Conservation (phyloP, 2,113 vertebrate species). For the Aegotheles bennettii region DNA sequence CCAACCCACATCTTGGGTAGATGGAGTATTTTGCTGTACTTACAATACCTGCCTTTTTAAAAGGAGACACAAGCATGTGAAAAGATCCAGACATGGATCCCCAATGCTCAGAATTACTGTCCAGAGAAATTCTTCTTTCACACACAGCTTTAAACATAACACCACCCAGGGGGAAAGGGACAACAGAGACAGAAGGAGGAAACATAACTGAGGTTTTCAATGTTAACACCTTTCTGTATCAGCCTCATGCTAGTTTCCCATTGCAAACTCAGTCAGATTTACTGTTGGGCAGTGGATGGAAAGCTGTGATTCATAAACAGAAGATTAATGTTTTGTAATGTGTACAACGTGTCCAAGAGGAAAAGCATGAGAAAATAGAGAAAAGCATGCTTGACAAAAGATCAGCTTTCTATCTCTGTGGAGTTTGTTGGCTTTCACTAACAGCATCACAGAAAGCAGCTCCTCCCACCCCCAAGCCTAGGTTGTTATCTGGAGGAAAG, state of each 20-base stretch:
- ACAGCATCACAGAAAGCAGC: neutral
- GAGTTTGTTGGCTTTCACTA: neutral
- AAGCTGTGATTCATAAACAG: neutral
- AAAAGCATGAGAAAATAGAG: neutral
- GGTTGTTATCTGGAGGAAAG: neutral
- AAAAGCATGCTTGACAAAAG: neutral
- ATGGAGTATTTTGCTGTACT: neutral
- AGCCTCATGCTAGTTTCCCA: neutral
- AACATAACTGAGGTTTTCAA: neutral
- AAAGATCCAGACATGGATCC: neutral
- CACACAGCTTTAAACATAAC: neutral
- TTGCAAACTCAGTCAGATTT: neutral
- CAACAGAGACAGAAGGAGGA: neutral
- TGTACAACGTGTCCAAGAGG: neutral
- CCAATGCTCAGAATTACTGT: neutral
- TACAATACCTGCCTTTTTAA: neutral
- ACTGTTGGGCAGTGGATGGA: neutral
- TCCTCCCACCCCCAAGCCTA: neutral
- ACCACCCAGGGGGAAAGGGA: neutral
- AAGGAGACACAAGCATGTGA: neutral
- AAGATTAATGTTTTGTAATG: neutral
- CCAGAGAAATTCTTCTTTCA: neutral
- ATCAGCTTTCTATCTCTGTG: neutral
- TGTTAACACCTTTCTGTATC: neutral
- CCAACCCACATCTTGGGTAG: neutral